Conservation (phyloP, 1,140 invertebrate species). For the Eriocheir sinensis region DNA sequence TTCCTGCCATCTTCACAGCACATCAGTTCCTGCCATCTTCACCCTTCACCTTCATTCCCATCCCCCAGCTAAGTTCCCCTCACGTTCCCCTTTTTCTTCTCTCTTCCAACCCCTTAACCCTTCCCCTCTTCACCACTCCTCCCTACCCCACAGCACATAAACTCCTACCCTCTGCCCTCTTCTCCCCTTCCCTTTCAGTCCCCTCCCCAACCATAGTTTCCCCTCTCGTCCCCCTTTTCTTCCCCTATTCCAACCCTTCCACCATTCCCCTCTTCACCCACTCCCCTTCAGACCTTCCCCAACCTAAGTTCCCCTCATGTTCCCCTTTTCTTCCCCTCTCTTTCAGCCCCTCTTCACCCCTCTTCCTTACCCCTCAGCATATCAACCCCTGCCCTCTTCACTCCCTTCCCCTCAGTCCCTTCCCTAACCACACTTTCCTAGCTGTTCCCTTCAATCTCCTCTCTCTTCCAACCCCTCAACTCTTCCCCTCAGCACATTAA, state of each 20-base stretch:
- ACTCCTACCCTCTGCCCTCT: background rate
- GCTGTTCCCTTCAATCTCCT: too few relatives aligned
- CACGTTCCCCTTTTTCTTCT: background rate
- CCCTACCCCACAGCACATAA: background rate
- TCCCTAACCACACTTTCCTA: too few relatives aligned
- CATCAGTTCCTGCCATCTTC: background rate
- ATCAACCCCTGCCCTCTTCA: background rate
- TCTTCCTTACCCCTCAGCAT: background rate
- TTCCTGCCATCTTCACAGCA: background rate
- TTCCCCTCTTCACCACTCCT: background rate
- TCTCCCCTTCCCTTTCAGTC: too few relatives aligned
- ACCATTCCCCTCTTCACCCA: too few relatives aligned
- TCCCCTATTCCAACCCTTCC: too few relatives aligned
- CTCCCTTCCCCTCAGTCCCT: background rate
- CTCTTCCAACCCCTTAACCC: background rate
- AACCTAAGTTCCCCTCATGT: too few relatives aligned
- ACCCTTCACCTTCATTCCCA: background rate
- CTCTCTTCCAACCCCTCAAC: too few relatives aligned
- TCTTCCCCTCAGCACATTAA: background rate
- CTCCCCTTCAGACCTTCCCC: too few relatives aligned
- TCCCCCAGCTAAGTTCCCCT: background rate
- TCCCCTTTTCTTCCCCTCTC: too few relatives aligned
- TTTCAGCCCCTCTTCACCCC: too few relatives aligned
- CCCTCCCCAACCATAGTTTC: background rate
- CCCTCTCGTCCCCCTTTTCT: background rate